Percentiles rank a stretch among this genome's conserved stretches.
phyloP scores from a whole-genome alignment of 2,797 vertebrate species.

The Eospalax fontanierii region DNA sequence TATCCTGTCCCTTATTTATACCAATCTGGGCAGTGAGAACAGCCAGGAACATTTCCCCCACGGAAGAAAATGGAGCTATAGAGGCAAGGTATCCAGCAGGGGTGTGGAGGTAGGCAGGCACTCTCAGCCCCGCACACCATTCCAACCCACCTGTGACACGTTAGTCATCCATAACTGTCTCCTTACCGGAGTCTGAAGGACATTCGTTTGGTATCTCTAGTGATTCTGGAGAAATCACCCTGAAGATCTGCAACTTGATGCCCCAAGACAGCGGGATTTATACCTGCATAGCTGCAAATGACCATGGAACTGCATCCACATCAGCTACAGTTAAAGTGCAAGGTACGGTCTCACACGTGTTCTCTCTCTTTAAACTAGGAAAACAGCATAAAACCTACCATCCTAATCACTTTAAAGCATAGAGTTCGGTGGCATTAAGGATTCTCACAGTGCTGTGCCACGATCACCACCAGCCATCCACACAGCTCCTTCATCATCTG shows the following conservation, averaged over 20 bases:
- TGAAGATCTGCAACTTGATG: conserved; percentile 99
- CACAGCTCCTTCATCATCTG: neutral
- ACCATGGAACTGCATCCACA: conserved; percentile 95
- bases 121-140: neutral
- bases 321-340: conserved; percentile 99
- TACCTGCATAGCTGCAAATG: conserved; percentile 96
- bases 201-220: conserved; percentile 86
- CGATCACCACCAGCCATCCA: neutral
- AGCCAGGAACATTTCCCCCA: neutral
- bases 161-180: neutral
- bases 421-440: neutral
- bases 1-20: neutral
- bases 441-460: neutral
- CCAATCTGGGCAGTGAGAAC: neutral
- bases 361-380: neutral
- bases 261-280: conserved; percentile 99
- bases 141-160: neutral
- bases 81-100: neutral
- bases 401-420: neutral
- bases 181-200: conserved; percentile 17
- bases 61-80: neutral
- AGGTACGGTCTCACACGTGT: conserved; percentile 89
- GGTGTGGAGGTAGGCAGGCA: neutral
- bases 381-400: neutral
- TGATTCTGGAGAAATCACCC: conserved; percentile 96